A percentile compares a stretch with the other conserved stretches of the same genome.
phyloP scores from a whole-genome alignment of 2,888 invertebrate species.

The Boloria euphrosyne region DNA sequence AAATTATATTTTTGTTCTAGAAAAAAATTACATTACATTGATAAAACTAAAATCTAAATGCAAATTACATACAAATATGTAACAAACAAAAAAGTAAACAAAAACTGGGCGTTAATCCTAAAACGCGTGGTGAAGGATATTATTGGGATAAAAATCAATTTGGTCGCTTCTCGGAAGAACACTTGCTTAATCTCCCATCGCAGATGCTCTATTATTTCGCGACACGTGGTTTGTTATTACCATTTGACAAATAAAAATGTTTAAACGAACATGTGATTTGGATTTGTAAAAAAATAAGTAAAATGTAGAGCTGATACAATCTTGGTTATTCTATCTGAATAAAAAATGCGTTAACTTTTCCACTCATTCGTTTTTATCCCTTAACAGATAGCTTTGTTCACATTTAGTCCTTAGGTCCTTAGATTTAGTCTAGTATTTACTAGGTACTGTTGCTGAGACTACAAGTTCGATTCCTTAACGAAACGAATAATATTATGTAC shows the following conservation, averaged over 20 bases:
- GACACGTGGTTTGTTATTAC: constrained; percentile 67
- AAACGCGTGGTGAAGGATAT: constrained; percentile 54
- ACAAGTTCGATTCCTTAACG: too few species aligned
- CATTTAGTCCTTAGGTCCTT: too few species aligned
- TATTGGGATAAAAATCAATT: constrained; percentile 56
- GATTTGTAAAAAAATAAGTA: background rate
- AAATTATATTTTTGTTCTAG: too few species aligned
- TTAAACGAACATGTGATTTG: constrained; percentile 1
- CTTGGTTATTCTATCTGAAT: too few species aligned
- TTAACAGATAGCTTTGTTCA: too few species aligned
- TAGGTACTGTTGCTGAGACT: too few species aligned
- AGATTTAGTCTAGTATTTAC: too few species aligned
- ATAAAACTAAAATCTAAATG: background rate
- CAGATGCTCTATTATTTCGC: constrained; percentile 67
- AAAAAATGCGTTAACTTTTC: too few species aligned
- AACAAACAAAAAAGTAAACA: constrained; percentile 45
- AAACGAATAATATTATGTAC: too few species aligned
- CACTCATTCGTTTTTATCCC: too few species aligned
- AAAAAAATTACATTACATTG: background rate
- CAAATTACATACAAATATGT: constrained; percentile 5
- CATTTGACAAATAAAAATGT: constrained; percentile 23
- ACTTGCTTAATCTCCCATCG: constrained; percentile 77
- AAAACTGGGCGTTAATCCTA: constrained; percentile 59
- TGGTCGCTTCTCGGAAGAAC: constrained; percentile 70
- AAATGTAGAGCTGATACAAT: too few species aligned